Evolutionary conservation across 1,140 invertebrate genomes (phyloP).

Genomic region (Atta texana): DNA sequence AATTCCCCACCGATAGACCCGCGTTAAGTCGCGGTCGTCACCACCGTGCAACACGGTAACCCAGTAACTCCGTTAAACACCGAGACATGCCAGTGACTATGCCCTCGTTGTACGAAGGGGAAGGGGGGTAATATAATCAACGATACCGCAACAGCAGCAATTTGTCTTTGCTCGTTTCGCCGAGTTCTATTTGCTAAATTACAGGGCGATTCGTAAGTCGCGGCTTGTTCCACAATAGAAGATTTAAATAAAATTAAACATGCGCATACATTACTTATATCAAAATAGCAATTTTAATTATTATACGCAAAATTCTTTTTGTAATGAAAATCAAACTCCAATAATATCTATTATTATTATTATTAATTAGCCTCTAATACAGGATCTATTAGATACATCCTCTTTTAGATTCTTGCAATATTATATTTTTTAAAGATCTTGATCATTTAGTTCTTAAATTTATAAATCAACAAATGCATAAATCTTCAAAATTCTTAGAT

Average conservation of each 20-base stretch:
- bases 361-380: not conserved
- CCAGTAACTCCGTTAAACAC: slow-evolving; percentile 58
- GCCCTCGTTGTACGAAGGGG: slow-evolving; percentile 14
- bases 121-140: slow-evolving; percentile 21
- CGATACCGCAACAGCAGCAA: slow-evolving; percentile 56
- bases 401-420: not conserved
- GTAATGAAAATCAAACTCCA: no score
- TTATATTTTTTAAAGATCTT: not conserved
- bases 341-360: not conserved
- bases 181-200: slow-evolving; percentile 32
- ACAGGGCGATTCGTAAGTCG: slow-evolving; percentile 51
- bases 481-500: not conserved
- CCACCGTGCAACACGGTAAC: slow-evolving; percentile 38
- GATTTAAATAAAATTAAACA: not conserved
- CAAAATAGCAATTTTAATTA: no score
- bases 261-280: not conserved
- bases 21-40: slow-evolving; percentile 26
- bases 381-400: not conserved
- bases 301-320: no score
- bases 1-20: slow-evolving; percentile 32
- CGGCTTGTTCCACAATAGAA: not conserved
- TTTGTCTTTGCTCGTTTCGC: slow-evolving; percentile 29
- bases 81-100: slow-evolving; percentile 28
- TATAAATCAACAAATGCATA: not conserved
- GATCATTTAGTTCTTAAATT: not conserved